Evolutionary conservation across 2,797 vertebrate genomes (phyloP), one percentile per base, ranked within the genome.

Genomic region (Acrocephalus scirpaceus): DNA sequence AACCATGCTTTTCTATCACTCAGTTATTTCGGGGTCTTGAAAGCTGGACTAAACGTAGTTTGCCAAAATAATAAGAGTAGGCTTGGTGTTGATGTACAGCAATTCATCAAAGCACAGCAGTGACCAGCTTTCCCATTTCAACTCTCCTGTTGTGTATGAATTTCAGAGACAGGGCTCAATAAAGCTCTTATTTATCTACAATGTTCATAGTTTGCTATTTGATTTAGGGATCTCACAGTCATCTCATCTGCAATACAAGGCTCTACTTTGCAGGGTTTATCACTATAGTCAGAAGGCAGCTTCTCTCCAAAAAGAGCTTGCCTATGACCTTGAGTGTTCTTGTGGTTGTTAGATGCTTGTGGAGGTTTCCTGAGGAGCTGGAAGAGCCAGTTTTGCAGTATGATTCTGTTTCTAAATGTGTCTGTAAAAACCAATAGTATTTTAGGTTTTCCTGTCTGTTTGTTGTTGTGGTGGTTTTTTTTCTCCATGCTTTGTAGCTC

Each of bases 241-340:
- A 85, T 62, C 90, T 86, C 74, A 73, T 85, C 51, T 85, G 74
- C 69, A 88, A 45, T 54, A 95, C 60, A 44, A n/a, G 44, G 12
- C 77, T 84, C 30, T 56, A 8, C 76, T 84, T 64, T 82, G 54
- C 56, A 56, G 73, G 66, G 23, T 88, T 90, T 73, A 86, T 67
- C 71, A 26, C 56, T 70, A 8, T 13, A 88, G 77, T 90, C 66
- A 34, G 66, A 79, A 85, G 76, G 79, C 65, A 65, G n/a, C 72
- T 90, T 79, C 61, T 40, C 34, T 88, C 61, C 57, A 58, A 8
- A 89, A 86, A 57, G 32, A 94, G 20, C n/a, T 76, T 91, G 57
- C 15, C 23, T 93, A 42, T 95, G 93, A 92, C 93, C 92, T 96
- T 95, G 92, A 82, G 42, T 67, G 71, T 82, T 95, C 74, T 82